phyloP scores from a whole-genome alignment of 2,113 vertebrate genomes.

The Ptilorrhoa leucosticta region DNA sequence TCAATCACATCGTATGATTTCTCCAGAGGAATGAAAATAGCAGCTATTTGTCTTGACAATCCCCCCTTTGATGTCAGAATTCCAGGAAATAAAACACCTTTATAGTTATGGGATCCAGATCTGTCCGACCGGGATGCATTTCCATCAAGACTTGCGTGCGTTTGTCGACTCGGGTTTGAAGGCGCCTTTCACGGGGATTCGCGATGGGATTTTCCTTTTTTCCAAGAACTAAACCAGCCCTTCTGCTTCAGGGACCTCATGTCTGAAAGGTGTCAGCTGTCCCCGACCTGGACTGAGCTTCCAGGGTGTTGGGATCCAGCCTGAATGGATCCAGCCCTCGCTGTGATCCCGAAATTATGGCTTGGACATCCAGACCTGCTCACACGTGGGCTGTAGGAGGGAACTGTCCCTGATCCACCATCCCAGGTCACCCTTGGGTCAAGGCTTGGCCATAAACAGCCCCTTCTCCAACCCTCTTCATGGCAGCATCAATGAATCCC shows the following conservation, averaged over 20 bases:
- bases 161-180: background rate
- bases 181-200: background rate
- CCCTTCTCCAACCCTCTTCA: background rate
- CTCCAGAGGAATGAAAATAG: constrained; percentile 66
- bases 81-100: constrained; percentile 81
- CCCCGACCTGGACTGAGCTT: background rate
- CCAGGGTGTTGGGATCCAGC: background rate
- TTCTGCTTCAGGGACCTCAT: background rate
- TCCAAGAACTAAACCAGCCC: background rate
- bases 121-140: constrained; percentile 24
- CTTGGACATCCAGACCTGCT: background rate
- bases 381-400: background rate
- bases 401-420: background rate
- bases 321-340: background rate
- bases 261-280: background rate
- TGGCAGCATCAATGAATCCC: background rate
- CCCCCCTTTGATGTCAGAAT: constrained; percentile 69
- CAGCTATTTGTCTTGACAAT: constrained; percentile 67
- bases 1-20: constrained; percentile 45
- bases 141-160: background rate
- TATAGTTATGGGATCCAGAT: constrained; percentile 70
- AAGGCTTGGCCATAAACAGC: background rate
- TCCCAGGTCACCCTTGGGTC: background rate
- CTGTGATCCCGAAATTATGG: background rate
- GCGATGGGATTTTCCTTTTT: background rate